Conservation (phyloP, 2,888 invertebrate genomes). For the Carabus problematicus region DNA sequence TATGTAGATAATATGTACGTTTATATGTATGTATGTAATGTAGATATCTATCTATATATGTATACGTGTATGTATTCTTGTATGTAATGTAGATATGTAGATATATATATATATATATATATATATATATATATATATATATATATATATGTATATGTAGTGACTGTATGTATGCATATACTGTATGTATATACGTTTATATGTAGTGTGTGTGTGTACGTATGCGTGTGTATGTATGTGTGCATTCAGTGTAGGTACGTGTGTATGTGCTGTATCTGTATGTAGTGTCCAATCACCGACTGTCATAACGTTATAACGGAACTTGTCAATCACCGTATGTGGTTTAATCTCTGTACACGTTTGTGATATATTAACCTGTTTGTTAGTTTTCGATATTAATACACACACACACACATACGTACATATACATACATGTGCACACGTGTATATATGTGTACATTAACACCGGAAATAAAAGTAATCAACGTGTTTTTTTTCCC, state of each 20-base stretch:
- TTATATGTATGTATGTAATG: not conserved
- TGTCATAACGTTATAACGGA: constrained; percentile 40
- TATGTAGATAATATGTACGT: not conserved
- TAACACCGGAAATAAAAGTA: too few relatives aligned
- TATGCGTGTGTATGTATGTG: constrained; percentile 6
- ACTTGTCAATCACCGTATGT: constrained; percentile 40
- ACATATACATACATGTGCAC: not conserved
- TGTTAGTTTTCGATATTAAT: constrained; percentile 40
- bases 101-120: too few relatives aligned
- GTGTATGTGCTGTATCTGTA: constrained; percentile 1
- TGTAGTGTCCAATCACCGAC: constrained; percentile 36
- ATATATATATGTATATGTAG: too few relatives aligned
- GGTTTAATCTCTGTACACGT: constrained; percentile 37
- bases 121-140: too few relatives aligned
- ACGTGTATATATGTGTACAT: too few relatives aligned
- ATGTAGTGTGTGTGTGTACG: not conserved
- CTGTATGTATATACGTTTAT: constrained; percentile 1
- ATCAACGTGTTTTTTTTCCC: too few relatives aligned
- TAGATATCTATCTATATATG: constrained; percentile 5
- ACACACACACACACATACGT: constrained; percentile 5
- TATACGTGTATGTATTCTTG: not conserved
- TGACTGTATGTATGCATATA: too few relatives aligned
- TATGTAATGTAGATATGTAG: constrained; percentile 5
- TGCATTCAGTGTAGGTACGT: constrained; percentile 7
- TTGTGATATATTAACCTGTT: constrained; percentile 35